Conservation (phyloP, 1,140 invertebrate species). For the Goniozus legneri region DNA sequence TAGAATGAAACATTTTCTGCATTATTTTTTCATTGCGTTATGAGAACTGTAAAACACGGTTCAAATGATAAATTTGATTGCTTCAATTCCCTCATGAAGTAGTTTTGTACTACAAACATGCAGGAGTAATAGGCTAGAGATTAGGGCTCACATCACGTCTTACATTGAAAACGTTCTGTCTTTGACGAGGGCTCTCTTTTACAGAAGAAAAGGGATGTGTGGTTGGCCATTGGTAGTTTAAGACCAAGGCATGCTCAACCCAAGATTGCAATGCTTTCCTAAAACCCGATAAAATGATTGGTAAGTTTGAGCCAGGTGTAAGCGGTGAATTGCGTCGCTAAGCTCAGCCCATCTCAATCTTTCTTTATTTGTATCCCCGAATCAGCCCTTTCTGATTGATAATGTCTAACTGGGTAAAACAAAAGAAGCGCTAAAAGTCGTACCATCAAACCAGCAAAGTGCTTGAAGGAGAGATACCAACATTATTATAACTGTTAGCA, state of each 20-base stretch:
- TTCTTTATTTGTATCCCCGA: slow-evolving; percentile 19
- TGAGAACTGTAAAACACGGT: no score
- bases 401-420: slow-evolving; percentile 24
- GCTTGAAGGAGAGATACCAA: slow-evolving; percentile 14
- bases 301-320: slow-evolving; percentile 50
- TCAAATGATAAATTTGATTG: no score
- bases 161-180: slow-evolving; percentile 50
- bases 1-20: no score
- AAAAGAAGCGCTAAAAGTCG: no score
- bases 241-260: slow-evolving; percentile 54
- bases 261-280: slow-evolving; percentile 55
- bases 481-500: neutral
- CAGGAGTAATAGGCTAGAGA: slow-evolving; percentile 6
- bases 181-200: slow-evolving; percentile 56
- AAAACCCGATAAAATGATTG: slow-evolving; percentile 52
- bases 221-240: slow-evolving; percentile 56
- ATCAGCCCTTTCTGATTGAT: slow-evolving; percentile 24
- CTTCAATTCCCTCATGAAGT: no score
- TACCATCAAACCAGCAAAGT: slow-evolving; percentile 13
- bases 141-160: slow-evolving; percentile 42
- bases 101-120: no score
- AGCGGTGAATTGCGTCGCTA: slow-evolving; percentile 33
- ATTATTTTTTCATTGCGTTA: no score
- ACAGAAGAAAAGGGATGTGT: slow-evolving; percentile 55
- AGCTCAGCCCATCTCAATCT: slow-evolving; percentile 33